Evolutionary conservation across 2,888 invertebrate species (phyloP), one percentile per base, ranked within the genome.

Genomic region (Copidosoma aretas): DNA sequence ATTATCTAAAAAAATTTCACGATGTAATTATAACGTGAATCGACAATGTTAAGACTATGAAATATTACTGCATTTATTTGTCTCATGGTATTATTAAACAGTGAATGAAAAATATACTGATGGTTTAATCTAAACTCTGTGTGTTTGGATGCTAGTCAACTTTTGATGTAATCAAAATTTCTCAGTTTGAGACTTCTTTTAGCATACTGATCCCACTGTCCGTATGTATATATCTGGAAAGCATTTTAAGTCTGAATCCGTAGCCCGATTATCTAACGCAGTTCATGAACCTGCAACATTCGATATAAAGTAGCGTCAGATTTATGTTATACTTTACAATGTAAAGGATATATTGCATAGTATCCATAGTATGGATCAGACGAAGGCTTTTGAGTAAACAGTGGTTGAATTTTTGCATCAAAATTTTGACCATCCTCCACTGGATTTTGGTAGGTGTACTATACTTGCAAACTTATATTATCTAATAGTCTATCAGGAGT

Each of bases 31-130:
- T 69, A 68, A 12, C 46, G 32, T n/a, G 73, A 64, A 66, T 73
- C 73, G 10, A 68, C 63, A 15, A 74, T 59, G 63, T 75, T 73
- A 19, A 75, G 53, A 70, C 72, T 74, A 32, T 65, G 58, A 60
- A 72, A 76, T n/a, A 76, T 75, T 32, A 73, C 74, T 19, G 66
- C 68, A 59, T 56, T 69, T 46, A 76, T 63, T 71, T 75, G 74
- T 49, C 75, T 61, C 8, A 76, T 70, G 64, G 75, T 77, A 22
- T 68, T 67, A 60, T 77, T 68, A 63, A 75, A 64, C 56, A 77
- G 64, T 57, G 75, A 72, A 70, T 70, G 76, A 68, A 77, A 78
- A 25, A 78, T 57, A 66, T 75, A 76, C 60, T 76, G 76, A 41
- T 66, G 65, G 69, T 77, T 74, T 39, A 74, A 67, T 61, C 77